Percentiles rank a stretch among this genome's conserved stretches.
Conservation (phyloP, 2,888 invertebrate species). For the Ctenicera cuprea region DNA sequence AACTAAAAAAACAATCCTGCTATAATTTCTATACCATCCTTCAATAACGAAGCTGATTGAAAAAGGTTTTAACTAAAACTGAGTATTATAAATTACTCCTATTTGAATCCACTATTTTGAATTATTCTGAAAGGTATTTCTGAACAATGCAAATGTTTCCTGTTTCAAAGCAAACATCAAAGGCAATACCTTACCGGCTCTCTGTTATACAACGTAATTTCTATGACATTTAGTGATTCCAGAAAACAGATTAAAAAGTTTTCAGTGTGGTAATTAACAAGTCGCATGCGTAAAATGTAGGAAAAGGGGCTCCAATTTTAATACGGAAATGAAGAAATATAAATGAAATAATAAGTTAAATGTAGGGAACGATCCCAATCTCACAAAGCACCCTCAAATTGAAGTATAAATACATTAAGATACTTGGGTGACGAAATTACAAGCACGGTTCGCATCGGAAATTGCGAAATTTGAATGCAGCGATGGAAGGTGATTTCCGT, state of each 20-base stretch:
- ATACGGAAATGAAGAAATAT: slow-evolving; percentile 62
- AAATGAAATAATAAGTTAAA: slow-evolving; percentile 62
- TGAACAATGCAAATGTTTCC: too few species aligned
- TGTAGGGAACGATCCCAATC: slow-evolving; percentile 54
- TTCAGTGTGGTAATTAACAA: neutral
- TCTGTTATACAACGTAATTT: neutral
- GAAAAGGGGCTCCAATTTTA: slow-evolving; percentile 1
- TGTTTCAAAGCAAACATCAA: too few species aligned
- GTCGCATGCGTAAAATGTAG: neutral
- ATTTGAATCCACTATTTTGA: too few species aligned
- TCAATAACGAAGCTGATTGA: too few species aligned
- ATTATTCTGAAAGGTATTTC: too few species aligned
- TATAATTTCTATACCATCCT: too few species aligned
- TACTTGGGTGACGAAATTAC: slow-evolving; percentile 68
- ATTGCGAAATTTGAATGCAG: slow-evolving; percentile 71
- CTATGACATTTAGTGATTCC: neutral
- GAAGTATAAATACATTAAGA: slow-evolving; percentile 69
- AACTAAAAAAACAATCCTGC: too few species aligned
- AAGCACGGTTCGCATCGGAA: slow-evolving; percentile 70
- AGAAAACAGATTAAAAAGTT: neutral
- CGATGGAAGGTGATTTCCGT: slow-evolving; percentile 68
- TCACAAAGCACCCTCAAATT: slow-evolving; percentile 62
- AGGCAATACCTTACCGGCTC: neutral
- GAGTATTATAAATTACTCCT: too few species aligned
- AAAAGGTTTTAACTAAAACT: too few species aligned